Conservation (phyloP, 2,797 vertebrate species). For the Euthynnus affinis region DNA sequence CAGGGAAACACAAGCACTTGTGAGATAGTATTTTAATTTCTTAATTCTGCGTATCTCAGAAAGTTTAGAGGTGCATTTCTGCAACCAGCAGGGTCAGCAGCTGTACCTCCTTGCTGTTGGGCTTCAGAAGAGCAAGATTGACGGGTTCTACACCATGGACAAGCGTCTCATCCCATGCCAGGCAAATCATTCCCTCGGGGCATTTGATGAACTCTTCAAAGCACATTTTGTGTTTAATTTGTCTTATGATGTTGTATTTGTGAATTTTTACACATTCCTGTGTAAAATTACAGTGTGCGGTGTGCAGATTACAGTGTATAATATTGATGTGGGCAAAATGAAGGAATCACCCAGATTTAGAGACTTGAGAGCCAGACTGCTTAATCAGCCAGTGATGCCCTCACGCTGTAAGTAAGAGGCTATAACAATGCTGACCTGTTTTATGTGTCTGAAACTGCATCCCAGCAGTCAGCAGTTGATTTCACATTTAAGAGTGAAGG, state of each 20-base stretch:
- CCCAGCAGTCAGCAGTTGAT: conserved; percentile 15
- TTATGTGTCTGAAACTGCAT: conserved; percentile 35
- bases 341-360: conserved; percentile 47
- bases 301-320: conserved; percentile 56
- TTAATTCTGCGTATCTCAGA: neutral
- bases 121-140: conserved; percentile 21
- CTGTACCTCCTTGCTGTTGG: conserved; percentile 47
- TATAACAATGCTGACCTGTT: conserved; percentile 44
- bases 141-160: conserved; percentile 5
- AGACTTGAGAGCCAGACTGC: conserved; percentile 43
- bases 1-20: neutral
- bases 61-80: conserved; percentile 45
- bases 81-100: conserved; percentile 27
- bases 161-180: no score
- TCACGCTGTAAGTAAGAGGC: neutral
- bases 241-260: conserved; percentile 16
- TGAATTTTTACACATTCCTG: conserved; percentile 50
- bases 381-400: conserved; percentile 2
- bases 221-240: conserved; percentile 36
- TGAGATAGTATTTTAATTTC: neutral
- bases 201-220: no score
- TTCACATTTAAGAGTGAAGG: conserved; percentile 44
- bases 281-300: no score
- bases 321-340: conserved; percentile 56
- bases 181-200: no score